Percentiles rank a stretch among this genome's conserved stretches.
These are phyloP conservation scores for Mola mola DNA, from an alignment of 2,113 vertebrate genomes.

Conservation along the genomic window DNA sequence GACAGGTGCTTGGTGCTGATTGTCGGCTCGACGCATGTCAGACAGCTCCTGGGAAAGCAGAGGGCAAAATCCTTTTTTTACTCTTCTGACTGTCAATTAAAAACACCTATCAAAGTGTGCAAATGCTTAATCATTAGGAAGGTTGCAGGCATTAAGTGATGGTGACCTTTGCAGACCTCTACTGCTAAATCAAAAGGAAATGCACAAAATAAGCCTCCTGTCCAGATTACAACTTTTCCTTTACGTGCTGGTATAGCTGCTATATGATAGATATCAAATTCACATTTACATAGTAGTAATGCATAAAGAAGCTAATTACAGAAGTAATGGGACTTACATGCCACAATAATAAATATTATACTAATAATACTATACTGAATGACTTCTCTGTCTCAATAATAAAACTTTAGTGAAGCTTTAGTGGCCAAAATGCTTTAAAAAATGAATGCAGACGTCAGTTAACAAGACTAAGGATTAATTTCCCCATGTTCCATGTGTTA, in stretches of 20 bases:
- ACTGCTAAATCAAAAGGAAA: conserved; percentile 1
- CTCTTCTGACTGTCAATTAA: background rate
- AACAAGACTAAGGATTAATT: too few relatives aligned
- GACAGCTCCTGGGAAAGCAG: conserved; percentile 88
- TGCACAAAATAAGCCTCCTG: background rate
- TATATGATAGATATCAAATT: background rate
- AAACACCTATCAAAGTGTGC: background rate
- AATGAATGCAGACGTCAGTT: too few relatives aligned
- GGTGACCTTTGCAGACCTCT: background rate
- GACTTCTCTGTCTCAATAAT: too few relatives aligned
- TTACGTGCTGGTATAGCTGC: background rate
- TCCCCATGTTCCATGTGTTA: too few relatives aligned
- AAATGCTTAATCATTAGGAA: background rate
- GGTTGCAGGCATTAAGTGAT: background rate
- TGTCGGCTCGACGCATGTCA: conserved; percentile 91
- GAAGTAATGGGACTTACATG: too few relatives aligned
- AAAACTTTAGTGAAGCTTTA: too few relatives aligned
- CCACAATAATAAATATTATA: too few relatives aligned
- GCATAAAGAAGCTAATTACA: too few relatives aligned
- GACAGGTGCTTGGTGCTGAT: conserved; percentile 96
- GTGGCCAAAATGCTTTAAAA: too few relatives aligned
- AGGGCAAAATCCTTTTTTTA: background rate
- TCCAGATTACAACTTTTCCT: too few relatives aligned
- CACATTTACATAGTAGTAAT: too few relatives aligned
- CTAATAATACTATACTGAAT: too few relatives aligned